Base-by-base conservation (phyloP, 2,797 vertebrate species). In the Cyclura pinguis region DNA sequence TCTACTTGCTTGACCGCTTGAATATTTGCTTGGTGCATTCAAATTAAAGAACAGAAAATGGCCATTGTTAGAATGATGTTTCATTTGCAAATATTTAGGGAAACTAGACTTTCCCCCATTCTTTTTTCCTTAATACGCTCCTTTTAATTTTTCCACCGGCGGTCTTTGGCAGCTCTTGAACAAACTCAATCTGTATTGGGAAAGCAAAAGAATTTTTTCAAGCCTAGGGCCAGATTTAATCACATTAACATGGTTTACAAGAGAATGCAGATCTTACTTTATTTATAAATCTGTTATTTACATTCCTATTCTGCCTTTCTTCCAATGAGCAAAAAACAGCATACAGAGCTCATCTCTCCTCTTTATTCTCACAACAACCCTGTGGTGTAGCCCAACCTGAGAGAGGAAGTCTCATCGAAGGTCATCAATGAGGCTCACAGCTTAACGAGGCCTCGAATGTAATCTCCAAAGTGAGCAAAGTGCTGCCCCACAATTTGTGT, bases 71-170 rank as follows among this genome's bases (percentile, higher is more conserved):
- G 69, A 0, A 18, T 14, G n/a, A 80, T 12, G 1, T n/a, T 80
- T 87, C 35, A 69, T n/a, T 89, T 4, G 57, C n/a, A 0, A 0
- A 12, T 84, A 72, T 88, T 59, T 57, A 38, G 6, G 22, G 1
- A 0, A 22, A 2, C 87, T 86, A 93, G 2, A 1, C 67, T 92
- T 47, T 95, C 67, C 84, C 95, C 98, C 98, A 98, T 93, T 98
- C 98, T 90, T 96, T 97, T 76, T 90, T 97, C 93, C 97, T 97
- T 88, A 98, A 62, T 93, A 95, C 94, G 22, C 95, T 97, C 91
- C 98, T 97, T 94, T 96, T 96, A 90, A 98, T 98, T 96, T 98
- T 98, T 76, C 98, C 98, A 88, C 97, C 97, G 62, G 96, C 78
- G 0, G 97, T 98, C 96, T 98, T 98, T 0, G 98, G 98, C 42